These are phyloP conservation scores for Nowickia ferox DNA, from an alignment of 2,888 invertebrate genomes.

Conservation along the genomic window DNA sequence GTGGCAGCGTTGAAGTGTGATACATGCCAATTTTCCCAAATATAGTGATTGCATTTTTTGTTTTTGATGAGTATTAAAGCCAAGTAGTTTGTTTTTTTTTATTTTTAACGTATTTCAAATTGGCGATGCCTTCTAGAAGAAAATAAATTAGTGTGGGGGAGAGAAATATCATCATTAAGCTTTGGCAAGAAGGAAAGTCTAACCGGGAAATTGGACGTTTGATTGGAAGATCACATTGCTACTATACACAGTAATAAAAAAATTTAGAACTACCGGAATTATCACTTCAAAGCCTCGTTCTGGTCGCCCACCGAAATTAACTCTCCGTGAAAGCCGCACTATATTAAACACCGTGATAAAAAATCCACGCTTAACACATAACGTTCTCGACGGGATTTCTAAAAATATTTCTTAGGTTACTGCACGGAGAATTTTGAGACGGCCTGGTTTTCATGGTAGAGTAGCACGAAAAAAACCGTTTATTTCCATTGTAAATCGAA, in stretches of 20 bases:
- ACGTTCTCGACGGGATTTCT: too few species aligned
- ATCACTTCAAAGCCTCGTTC: not conserved
- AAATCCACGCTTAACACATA: not conserved
- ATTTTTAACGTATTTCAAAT: not conserved
- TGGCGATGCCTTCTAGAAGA: not conserved
- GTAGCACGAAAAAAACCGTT: not conserved
- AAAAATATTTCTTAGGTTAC: too few species aligned
- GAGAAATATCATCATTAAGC: not conserved
- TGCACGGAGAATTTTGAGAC: too few species aligned
- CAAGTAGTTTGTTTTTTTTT: too few species aligned
- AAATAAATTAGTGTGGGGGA: not conserved
- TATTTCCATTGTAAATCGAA: constrained; percentile 6
- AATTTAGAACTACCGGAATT: not conserved
- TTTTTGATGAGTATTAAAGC: too few species aligned
- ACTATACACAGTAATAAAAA: constrained; percentile 3
- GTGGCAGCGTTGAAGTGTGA: too few species aligned
- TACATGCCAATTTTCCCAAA: too few species aligned
- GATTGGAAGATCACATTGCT: not conserved
- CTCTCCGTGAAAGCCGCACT: not conserved
- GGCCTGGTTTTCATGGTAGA: too few species aligned
- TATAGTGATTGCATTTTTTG: too few species aligned
- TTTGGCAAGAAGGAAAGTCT: not conserved
- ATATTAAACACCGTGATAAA: not conserved
- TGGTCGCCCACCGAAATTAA: not conserved
- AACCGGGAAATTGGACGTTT: constrained; percentile 8